Evolutionary conservation across 2,888 invertebrate genomes (phyloP), one percentile per base, ranked within the genome.

Genomic region (Eutolmus rufibarbis): DNA sequence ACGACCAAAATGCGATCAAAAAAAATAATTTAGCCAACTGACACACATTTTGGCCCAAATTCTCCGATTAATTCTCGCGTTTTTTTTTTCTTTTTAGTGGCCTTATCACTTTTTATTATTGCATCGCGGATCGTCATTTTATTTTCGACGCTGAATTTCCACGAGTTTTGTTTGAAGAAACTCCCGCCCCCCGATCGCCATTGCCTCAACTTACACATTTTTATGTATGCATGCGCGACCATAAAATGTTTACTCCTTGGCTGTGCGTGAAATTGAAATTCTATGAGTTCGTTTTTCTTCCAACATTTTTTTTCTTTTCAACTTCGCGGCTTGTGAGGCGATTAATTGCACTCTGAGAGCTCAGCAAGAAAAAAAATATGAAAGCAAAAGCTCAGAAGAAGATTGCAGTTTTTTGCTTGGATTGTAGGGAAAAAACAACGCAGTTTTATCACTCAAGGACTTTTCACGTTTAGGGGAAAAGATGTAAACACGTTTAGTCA

Each of bases 41-140:
- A 82, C 82, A 82, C 82, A 82, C 82, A 82, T 82, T 82, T 82
- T 66, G 82, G 34, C 37, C 34, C 37, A 51, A 46, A 78, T 78
- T 78, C 51, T 51, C 43, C 78, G 43, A 78, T 78, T 78, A 78
- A 37, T 43, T 78, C 16, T 78, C 14, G 14, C 16, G n/a, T 28
- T 51, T 51, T 31, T 51, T 51, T 31, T 66, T 66, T 66, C 66
- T 66, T 3, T 66, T 66, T 66, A 16, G 43, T 12, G 2, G 66
- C 28, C 66, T 66, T 66, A 66, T 66, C 66, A 28, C 23, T 57
- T 66, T 40, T 66, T 66, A 66, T 66, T 46, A 51, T 79, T 79
- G 79, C 79, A 79, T 1, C 40, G 51, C 16, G 19, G 34, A 76
- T 66, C 66, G 66, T 66, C 66, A 66, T 23, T 66, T 28, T 66